Evolutionary conservation across 2,113 vertebrate species (phyloP), one percentile per base, ranked within the genome.

Genomic region (Leuciscus idus): DNA sequence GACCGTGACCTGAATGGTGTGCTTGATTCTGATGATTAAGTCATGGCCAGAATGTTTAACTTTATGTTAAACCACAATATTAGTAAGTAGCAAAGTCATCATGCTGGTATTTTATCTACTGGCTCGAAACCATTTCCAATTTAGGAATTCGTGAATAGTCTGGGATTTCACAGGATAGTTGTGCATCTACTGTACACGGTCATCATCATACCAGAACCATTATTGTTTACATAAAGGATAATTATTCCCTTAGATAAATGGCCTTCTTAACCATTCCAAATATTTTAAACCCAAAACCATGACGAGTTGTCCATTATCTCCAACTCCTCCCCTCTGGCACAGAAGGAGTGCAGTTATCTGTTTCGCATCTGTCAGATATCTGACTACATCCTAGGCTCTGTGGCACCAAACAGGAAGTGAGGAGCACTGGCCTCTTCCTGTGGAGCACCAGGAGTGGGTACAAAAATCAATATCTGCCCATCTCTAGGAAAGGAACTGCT

Each of bases 391-490:
- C 70, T 17, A 52, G 87, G 84, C 83, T 87, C n/a, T 46, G 52
- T 89, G 90, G 90, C 91, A 90, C 90, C 91, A 90, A 79, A 88
- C 91, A 92, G 91, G 91, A 92, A 91, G 85, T 86, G 55, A 75
- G 84, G 68, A 72, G 74, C 85, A 87, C 82, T 77, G 81, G 86
- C 57, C 86, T 88, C 76, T 91, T 92, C 90, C 89, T 90, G 77
- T 43, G 15, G 61, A n/a, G 75, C 30, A 62, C 62, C 36, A 39
- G 46, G 46, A n/a, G 86, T 52, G 62, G 79, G 66, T 23, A 68
- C 36, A 10, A 46, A 62, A 68, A 36, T 12, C 0, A 84, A 79
- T 77, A 85, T 86, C 88, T 84, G 59, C 86, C 26, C 83, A 86
- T 83, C 46, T 30, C 17, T 6, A 55, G 28, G 28, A 77, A 75